Base-by-base conservation (phyloP, 1,140 invertebrate genomes). In the Bombyx mandarina region DNA sequence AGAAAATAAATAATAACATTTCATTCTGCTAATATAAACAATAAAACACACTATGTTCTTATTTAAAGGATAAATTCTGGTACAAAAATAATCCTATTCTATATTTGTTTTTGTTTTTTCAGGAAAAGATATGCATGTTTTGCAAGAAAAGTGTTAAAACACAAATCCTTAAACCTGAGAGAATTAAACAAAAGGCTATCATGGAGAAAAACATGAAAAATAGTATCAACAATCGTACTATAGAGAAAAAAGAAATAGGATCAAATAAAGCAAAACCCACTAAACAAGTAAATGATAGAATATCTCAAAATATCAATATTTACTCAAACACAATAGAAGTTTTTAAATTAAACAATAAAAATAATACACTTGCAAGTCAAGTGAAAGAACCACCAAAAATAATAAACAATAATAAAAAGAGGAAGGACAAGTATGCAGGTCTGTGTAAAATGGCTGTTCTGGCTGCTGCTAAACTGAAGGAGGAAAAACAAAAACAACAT, bases 351-450 rank as follows among this genome's bases (percentile, higher is more conserved):
- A 70, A 65, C 12, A 83, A 79, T 61, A 71, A 81, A 45, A 73
- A 73, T 7, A 85, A 83, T 60, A 71, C 54, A 18, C 43, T 83
- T 6, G 12, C 56, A 12, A 73, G 46, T 55, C 57, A 47, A 51
- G 54, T 68, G 6, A 75, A 76, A 58, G 61, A 64, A 56, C 7
- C 58, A 46, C 58, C 67, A n/a, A 81, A 79, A 73, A 62, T 75
- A 52, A 78, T 82, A 47, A 82, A 79, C 53, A 84, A 81, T 49
- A 83, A 74, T 65, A 86, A 82, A 67, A 82, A 73, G 69, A 86
- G 79, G 62, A 86, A 86, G 45, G 80, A 83, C 49, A 85, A 82
- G 52, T 85, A 74, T 77, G 83, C 83, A 52, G 83, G 83, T 12
- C 60, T 86, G 9, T 83, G 82, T 60, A 63, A 79, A 54, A 71